Evolutionary conservation across 1,140 invertebrate species (phyloP).

Genomic region (Drosophila burlai): DNA sequence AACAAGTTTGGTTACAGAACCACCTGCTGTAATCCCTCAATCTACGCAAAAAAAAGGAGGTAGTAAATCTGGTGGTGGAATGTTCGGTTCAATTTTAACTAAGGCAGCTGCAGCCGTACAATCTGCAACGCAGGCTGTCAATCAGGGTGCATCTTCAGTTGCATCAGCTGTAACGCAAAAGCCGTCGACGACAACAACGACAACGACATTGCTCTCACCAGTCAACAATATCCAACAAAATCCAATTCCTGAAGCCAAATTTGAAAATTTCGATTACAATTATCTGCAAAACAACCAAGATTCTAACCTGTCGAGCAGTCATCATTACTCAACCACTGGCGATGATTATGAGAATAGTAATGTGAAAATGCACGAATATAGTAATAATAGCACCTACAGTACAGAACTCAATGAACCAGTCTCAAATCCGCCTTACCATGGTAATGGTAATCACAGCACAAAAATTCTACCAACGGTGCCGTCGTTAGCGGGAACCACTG

Average conservation of each 20-base stretch:
- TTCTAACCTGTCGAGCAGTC: constrained; percentile 5
- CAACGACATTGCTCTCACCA: constrained; percentile 42
- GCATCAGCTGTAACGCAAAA: constrained; percentile 85
- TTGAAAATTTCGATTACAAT: constrained; percentile 40
- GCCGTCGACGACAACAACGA: constrained; percentile 28
- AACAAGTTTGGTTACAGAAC: neutral
- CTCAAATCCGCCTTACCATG: constrained; percentile 41
- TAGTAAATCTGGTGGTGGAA: constrained; percentile 48
- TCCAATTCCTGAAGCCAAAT: constrained; percentile 24
- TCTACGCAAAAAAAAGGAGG: constrained; percentile 39
- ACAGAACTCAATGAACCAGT: constrained; percentile 26
- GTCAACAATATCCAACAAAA: constrained; percentile 12
- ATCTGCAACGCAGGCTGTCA: constrained; percentile 85
- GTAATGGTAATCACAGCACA: constrained; percentile 53
- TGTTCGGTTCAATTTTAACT: constrained; percentile 74
- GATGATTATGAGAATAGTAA: constrained; percentile 75
- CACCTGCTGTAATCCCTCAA: neutral
- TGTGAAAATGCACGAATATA: constrained; percentile 29
- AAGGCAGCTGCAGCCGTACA: constrained; percentile 85
- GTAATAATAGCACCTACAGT: constrained; percentile 1
- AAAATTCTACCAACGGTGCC: constrained; percentile 68
- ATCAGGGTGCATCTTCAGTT: constrained; percentile 82
- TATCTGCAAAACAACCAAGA: constrained; percentile 30
- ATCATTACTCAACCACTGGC: constrained; percentile 43
- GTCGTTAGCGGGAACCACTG: constrained; percentile 64